A percentile compares a stretch with the other conserved stretches of the same genome.
These are phyloP conservation scores for Nyctibius bracteatus DNA, from an alignment of 2,113 vertebrate genomes.

Conservation along the genomic window DNA sequence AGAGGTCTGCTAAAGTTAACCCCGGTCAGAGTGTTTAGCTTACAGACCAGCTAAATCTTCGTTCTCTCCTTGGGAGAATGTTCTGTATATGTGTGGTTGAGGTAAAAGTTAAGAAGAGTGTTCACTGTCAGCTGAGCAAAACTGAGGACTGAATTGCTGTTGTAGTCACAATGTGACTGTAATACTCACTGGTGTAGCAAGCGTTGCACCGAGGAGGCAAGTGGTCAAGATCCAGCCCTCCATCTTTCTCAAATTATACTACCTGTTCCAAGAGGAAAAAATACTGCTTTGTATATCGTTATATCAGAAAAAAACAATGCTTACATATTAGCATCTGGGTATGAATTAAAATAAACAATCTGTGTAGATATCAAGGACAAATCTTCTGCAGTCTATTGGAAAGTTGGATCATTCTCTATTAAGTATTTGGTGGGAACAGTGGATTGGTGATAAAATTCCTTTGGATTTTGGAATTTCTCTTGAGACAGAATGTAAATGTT, in stretches of 20 bases:
- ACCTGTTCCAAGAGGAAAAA: background rate
- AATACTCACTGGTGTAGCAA: slow-evolving; percentile 9
- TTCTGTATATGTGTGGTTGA: background rate
- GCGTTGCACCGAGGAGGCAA: slow-evolving; percentile 40
- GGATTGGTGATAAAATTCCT: slow-evolving; percentile 1
- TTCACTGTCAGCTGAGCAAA: background rate
- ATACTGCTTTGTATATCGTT: background rate
- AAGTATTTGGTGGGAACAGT: background rate
- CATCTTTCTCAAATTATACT: background rate
- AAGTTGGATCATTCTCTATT: background rate
- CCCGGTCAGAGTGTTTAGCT: fast-evolving
- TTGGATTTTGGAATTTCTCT: slow-evolving; percentile 6
- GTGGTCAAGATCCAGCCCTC: slow-evolving; percentile 39
- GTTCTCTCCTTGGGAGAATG: background rate
- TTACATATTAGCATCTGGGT: background rate
- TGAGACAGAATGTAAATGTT: background rate
- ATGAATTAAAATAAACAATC: background rate
- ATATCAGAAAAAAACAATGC: background rate
- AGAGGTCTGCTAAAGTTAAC: background rate
- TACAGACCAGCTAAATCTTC: background rate
- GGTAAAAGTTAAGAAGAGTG: background rate
- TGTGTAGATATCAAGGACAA: background rate
- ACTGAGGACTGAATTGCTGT: background rate
- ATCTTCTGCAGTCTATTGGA: background rate
- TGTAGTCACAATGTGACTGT: background rate